Percentiles rank a stretch among this genome's conserved stretches.
phyloP scores from a whole-genome alignment of 2,113 vertebrate species.

The Archocentrus centrarchus region DNA sequence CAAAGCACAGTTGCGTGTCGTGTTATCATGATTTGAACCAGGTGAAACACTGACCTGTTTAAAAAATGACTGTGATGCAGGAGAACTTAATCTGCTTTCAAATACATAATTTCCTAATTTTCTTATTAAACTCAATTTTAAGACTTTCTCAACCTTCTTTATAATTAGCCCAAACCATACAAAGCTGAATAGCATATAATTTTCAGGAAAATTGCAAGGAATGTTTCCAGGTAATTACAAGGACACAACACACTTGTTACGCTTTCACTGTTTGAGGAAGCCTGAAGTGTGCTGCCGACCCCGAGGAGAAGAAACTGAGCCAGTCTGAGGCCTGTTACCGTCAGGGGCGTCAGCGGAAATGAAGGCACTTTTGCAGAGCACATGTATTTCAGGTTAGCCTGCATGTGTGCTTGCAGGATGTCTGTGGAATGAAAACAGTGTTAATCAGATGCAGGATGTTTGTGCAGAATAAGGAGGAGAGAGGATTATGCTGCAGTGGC shows the following conservation, averaged over 20 bases:
- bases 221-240: neutral
- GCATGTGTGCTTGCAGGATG: neutral
- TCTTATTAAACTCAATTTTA: neutral
- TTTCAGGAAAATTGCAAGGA: neutral
- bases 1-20: neutral
- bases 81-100: neutral
- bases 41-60: neutral
- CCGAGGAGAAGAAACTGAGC: slow-evolving; percentile 1
- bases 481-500: neutral
- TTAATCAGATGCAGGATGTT: slow-evolving; percentile 59
- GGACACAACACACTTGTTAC: neutral
- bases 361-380: slow-evolving; percentile 8
- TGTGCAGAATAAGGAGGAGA: slow-evolving; percentile 14
- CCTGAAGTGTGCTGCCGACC: slow-evolving; percentile 22
- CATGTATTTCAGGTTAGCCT: slow-evolving; percentile 5
- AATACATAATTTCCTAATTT: neutral
- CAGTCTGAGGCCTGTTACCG: neutral
- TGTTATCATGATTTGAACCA: neutral
- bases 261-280: slow-evolving; percentile 5
- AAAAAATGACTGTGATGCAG: neutral
- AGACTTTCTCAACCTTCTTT: neutral
- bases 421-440: slow-evolving; percentile 53
- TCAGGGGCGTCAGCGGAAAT: slow-evolving; percentile 10
- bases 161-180: neutral
- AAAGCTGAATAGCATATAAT: neutral